These are phyloP conservation scores for Myzus persicae DNA, from an alignment of 1,140 invertebrate species.

Conservation along the genomic window DNA sequence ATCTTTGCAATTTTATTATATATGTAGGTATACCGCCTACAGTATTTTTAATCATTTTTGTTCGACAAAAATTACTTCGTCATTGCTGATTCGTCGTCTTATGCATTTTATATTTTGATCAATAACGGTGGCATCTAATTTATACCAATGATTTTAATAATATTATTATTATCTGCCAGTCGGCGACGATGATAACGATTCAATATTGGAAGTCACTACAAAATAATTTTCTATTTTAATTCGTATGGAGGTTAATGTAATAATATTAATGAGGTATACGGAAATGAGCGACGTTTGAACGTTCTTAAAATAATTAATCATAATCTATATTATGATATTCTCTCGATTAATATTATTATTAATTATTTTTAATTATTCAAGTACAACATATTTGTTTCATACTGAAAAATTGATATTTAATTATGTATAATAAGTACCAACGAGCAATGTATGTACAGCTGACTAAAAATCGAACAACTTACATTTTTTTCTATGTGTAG, in stretches of 20 bases:
- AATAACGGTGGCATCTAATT: background rate
- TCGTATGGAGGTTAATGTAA: background rate
- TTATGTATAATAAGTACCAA: no score
- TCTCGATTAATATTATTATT: background rate
- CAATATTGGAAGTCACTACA: background rate
- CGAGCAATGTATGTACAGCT: no score
- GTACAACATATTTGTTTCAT: no score
- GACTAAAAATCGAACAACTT: background rate
- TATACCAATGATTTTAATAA: background rate
- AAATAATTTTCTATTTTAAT: background rate
- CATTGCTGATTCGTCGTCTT: no score
- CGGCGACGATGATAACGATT: background rate
- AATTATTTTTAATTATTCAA: background rate
- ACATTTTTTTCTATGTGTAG: no score
- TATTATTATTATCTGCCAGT: background rate
- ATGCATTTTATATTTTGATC: background rate
- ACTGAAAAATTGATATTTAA: no score
- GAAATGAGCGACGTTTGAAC: background rate
- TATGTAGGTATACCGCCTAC: background rate
- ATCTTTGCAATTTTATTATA: background rate
- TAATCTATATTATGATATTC: background rate
- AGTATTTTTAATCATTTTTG: background rate
- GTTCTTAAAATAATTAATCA: background rate
- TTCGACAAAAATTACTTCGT: no score
- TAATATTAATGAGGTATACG: background rate